Evolutionary conservation across 2,113 vertebrate species (phyloP), one percentile per base, ranked within the genome.

Genomic region (Carassius auratus): DNA sequence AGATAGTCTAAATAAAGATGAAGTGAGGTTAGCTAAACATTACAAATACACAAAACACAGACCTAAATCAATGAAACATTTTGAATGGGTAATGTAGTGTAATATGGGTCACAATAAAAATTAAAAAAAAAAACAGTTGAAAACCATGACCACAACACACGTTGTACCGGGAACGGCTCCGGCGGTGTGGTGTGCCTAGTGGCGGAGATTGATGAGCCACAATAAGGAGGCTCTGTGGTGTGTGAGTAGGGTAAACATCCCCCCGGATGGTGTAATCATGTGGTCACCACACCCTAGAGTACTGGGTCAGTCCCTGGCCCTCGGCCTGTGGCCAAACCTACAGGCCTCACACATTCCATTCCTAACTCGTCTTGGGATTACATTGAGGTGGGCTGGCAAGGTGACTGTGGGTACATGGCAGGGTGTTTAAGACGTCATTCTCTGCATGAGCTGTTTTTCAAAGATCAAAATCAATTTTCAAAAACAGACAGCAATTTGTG

Each of bases 1-100:
- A 99, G 96, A 91, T 99, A 99, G 93, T 99, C 98, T 99, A 90
- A 83, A 89, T 69, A 73, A 85, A 93, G 76, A 77, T 88, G 36
- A 62, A 52, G 13, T 19, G 36, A n/a, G 23, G 59, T 76, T 52
- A 52, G 4, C 38, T 48, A 81, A 66, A 33, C n/a, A 21, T 57
- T 48, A 78, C 36, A 76, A 45, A 62, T 10, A 45, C 38, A 76
- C 26, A 75, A 55, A 9, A 14, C 45, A 52, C 19, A 14, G 42
- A 45, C 75, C 4, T 68, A 26, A 74, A 78, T 59, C 14, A 59
- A 78, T 59, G 14, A 78, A 55, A 78, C 52, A 55, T 26, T 76
- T 48, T 73, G 9, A 9, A 76, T 17, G 5, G 64, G 64, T 52
- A 82, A 17, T 55, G 2, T 13, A 71, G 19, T 55, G 17, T 36